Percentiles rank a stretch among this genome's conserved stretches.
phyloP scores from a whole-genome alignment of 1,140 invertebrate genomes.

The Telenomus remus region DNA sequence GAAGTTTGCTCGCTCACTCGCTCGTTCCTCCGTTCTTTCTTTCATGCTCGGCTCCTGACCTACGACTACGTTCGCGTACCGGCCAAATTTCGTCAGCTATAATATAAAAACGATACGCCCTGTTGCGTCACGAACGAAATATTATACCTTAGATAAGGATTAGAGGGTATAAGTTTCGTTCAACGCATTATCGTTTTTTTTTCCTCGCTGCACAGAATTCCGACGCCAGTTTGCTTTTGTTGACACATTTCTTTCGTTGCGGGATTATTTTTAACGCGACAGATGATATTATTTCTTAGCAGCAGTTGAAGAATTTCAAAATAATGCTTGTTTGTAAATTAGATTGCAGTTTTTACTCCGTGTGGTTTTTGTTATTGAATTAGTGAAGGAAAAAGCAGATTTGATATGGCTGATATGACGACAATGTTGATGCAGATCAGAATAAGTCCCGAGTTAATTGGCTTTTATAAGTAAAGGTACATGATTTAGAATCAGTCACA shows the following conservation, averaged over 20 bases:
- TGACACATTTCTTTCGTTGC: slow-evolving; percentile 4
- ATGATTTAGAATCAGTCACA: not conserved
- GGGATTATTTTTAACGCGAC: slow-evolving; percentile 17
- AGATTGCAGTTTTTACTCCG: too few relatives aligned
- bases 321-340: not conserved
- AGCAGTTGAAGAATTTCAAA: not conserved
- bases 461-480: not conserved
- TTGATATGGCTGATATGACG: too few relatives aligned
- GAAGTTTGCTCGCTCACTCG: slow-evolving; percentile 26
- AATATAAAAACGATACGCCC: slow-evolving; percentile 44
- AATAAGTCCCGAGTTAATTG: not conserved
- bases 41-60: slow-evolving; percentile 58
- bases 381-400: too few relatives aligned
- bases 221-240: slow-evolving; percentile 18
- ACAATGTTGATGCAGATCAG: too few relatives aligned
- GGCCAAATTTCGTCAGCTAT: slow-evolving; percentile 46
- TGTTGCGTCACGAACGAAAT: slow-evolving; percentile 40
- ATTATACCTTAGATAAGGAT: slow-evolving; percentile 30
- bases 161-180: slow-evolving; percentile 31
- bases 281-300: not conserved
- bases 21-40: slow-evolving; percentile 25
- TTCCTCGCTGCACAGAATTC: not conserved
- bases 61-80: slow-evolving; percentile 63
- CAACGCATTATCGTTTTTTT: slow-evolving; percentile 34
- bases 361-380: too few relatives aligned